A percentile compares a stretch with the other conserved stretches of the same genome.
Evolutionary conservation across 1,140 invertebrate genomes (phyloP).

Genomic region (Dreissena rostriformis): DNA sequence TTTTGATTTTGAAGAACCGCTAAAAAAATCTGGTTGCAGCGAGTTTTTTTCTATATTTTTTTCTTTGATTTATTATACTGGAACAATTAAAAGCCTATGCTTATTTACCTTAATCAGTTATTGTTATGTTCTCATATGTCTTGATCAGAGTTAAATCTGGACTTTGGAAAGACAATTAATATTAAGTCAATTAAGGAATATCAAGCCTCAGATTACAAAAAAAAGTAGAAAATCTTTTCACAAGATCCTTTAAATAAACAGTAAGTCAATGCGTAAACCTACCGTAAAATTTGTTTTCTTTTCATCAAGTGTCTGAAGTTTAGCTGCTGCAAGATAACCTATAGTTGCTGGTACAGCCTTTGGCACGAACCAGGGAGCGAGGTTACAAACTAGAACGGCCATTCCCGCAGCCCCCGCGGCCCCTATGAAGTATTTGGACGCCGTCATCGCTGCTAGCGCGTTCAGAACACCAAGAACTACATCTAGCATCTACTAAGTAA

Average conservation of each 20-base stretch:
- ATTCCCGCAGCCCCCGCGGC: conserved; percentile 62
- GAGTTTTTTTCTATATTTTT: too few species aligned
- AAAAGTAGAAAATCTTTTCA: not conserved
- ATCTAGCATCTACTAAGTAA: too few species aligned
- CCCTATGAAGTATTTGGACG: conserved; percentile 21
- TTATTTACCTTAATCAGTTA: not conserved
- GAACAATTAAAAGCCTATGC: too few species aligned
- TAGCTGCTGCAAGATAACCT: conserved; percentile 61
- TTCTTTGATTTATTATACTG: too few species aligned
- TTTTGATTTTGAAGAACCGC: not conserved
- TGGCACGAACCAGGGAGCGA: conserved; percentile 60
- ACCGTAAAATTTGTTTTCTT: conserved; percentile 63
- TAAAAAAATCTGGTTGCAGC: not conserved
- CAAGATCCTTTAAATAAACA: too few species aligned
- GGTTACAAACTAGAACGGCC: conserved; percentile 64
- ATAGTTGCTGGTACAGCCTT: conserved; percentile 58
- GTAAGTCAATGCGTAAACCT: not conserved
- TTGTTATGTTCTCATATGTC: not conserved
- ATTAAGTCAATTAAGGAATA: too few species aligned
- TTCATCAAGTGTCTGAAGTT: conserved; percentile 61
- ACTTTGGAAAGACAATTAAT: not conserved
- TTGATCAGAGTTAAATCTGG: not conserved
- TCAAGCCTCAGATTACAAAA: too few species aligned
- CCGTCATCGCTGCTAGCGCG: too few species aligned
- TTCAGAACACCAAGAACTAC: too few species aligned